Conservation (phyloP, 2,888 invertebrate genomes). For the Crocallis elinguaria region DNA sequence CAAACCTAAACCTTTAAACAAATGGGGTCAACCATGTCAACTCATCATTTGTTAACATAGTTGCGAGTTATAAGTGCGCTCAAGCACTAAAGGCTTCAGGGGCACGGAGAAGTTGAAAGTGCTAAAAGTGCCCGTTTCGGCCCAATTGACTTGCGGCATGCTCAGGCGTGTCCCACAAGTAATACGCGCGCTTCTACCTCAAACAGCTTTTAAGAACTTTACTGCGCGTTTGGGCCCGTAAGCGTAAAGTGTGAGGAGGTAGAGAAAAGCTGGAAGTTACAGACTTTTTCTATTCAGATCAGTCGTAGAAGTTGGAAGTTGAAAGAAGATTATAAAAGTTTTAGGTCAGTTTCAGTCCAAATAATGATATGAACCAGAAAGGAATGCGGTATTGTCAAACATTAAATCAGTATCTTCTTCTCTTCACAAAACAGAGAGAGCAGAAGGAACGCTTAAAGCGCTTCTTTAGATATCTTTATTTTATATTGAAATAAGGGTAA, state of each 20-base stretch:
- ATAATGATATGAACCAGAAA: no score
- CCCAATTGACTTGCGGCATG: conserved; percentile 27
- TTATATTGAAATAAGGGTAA: no score
- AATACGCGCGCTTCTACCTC: conserved; percentile 10
- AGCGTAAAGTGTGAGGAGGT: conserved; percentile 1
- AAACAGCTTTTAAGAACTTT: conserved; percentile 31
- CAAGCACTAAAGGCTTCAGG: neutral
- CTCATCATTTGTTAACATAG: neutral
- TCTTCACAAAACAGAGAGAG: no score
- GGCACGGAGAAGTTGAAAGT: conserved; percentile 6
- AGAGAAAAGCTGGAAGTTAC: conserved; percentile 6
- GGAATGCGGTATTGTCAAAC: no score
- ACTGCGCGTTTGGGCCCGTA: conserved; percentile 20
- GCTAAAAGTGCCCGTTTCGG: conserved; percentile 23
- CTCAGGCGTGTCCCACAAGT: conserved; percentile 15
- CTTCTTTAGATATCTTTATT: no score
- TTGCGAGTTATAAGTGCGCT: conserved; percentile 6
- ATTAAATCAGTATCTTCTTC: no score
- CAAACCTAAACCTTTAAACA: neutral
- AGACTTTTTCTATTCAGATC: no score
- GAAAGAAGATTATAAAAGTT: no score
- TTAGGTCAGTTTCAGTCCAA: no score
- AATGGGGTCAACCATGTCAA: neutral
- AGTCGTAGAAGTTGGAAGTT: no score
- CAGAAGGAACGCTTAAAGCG: no score